These are phyloP conservation scores for Raja brachyura DNA, from an alignment of 2,113 vertebrate species.

Conservation along the genomic window DNA sequence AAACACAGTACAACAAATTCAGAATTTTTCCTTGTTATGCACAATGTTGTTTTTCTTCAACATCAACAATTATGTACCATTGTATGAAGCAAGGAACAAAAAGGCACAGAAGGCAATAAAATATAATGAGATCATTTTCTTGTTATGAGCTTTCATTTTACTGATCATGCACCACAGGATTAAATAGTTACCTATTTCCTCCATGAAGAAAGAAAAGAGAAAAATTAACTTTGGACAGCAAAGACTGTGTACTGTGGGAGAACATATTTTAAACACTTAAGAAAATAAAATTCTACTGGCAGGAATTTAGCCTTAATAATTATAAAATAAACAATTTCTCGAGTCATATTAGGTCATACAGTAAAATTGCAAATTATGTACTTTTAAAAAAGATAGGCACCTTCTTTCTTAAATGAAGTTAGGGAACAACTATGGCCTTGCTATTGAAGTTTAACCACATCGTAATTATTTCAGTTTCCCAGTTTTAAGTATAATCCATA, in stretches of 20 bases:
- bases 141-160: neutral
- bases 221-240: neutral
- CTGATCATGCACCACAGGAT: neutral
- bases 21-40: neutral
- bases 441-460: no score
- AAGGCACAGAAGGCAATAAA: slow-evolving; percentile 13
- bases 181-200: neutral
- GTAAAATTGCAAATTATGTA: neutral
- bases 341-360: neutral
- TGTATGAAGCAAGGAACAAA: slow-evolving; percentile 16
- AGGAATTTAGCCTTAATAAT: neutral
- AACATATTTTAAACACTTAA: neutral
- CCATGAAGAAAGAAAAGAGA: neutral
- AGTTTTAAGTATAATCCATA: neutral
- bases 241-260: neutral
- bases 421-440: neutral
- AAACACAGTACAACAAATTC: neutral
- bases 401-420: neutral
- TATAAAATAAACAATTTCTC: neutral
- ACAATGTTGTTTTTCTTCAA: neutral
- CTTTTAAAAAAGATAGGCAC: neutral
- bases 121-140: slow-evolving; percentile 30
- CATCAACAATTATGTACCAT: slow-evolving; percentile 8
- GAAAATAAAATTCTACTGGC: neutral
- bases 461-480: neutral